Evolutionary conservation across 2,113 vertebrate species (phyloP).

Genomic region (Albula glossodonta): DNA sequence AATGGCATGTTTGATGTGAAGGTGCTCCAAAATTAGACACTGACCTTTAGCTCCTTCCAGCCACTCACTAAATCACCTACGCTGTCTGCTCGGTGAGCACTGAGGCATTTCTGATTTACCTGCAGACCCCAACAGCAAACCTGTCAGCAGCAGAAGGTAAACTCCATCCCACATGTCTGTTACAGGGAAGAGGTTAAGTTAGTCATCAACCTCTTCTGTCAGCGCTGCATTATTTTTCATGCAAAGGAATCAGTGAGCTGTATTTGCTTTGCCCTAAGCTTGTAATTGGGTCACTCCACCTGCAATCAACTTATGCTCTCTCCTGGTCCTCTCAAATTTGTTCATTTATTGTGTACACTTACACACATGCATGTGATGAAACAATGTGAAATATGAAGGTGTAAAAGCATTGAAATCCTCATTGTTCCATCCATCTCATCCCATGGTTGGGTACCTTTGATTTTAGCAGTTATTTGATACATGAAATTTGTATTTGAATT

Average conservation of each 20-base stretch:
- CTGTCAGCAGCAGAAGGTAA: constrained; percentile 41
- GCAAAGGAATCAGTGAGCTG: neutral
- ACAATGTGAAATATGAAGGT: no score
- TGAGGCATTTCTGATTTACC: neutral
- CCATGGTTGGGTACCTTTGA: no score
- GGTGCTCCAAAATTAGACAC: constrained; percentile 10
- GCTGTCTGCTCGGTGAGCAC: neutral
- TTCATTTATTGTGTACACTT: no score
- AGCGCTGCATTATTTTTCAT: neutral
- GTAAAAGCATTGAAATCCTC: no score
- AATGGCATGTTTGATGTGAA: neutral
- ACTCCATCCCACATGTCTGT: constrained; percentile 56
- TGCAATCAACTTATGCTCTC: neutral
- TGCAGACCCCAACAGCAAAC: constrained; percentile 29
- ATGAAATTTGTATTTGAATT: no score
- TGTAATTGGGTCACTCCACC: neutral
- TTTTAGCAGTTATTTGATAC: no score
- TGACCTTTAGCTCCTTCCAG: constrained; percentile 10
- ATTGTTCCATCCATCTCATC: no score
- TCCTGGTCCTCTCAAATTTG: no score
- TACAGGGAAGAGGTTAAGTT: constrained; percentile 60
- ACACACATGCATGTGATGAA: no score
- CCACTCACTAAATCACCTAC: neutral
- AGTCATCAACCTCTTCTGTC: constrained; percentile 51
- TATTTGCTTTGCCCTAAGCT: neutral